Conservation (phyloP, 2,113 vertebrate species). For the Leiothrix lutea region DNA sequence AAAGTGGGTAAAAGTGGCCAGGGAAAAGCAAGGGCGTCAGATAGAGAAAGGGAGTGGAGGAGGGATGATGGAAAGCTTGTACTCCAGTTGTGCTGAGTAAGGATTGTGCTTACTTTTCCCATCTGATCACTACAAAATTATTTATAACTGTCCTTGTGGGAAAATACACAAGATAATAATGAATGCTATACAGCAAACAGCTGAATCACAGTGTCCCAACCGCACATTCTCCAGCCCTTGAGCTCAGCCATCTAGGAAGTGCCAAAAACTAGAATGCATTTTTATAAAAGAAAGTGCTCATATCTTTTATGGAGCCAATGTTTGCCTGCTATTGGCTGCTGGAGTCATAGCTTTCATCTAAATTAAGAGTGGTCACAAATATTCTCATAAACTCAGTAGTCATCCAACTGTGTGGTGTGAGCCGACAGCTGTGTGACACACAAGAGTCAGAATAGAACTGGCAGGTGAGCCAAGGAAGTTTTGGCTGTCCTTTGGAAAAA, state of each 20-base stretch:
- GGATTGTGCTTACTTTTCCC: neutral
- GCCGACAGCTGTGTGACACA: neutral
- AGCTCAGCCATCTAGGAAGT: neutral
- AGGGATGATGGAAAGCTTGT: neutral
- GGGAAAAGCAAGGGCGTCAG: neutral
- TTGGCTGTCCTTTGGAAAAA: slow-evolving; percentile 14
- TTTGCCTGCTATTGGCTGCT: slow-evolving; percentile 26
- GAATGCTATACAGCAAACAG: neutral
- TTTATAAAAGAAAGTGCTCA: neutral
- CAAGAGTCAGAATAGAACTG: neutral
- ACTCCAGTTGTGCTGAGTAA: slow-evolving; percentile 6
- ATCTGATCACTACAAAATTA: slow-evolving; percentile 19
- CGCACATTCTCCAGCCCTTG: neutral
- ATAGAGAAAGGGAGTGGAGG: neutral
- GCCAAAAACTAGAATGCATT: neutral
- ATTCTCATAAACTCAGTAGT: slow-evolving; percentile 28
- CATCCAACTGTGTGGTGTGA: neutral
- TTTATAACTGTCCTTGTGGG: slow-evolving; percentile 41
- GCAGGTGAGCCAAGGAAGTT: slow-evolving; percentile 31
- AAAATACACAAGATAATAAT: neutral
- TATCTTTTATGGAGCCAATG: neutral
- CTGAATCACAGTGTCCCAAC: slow-evolving; percentile 6
- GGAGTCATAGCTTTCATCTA: neutral
- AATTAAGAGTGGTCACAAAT: slow-evolving; percentile 48
- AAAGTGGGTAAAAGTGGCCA: neutral